These are phyloP conservation scores for Mormyrus iriodes DNA, from an alignment of 2,113 vertebrate genomes.

Conservation along the genomic window DNA sequence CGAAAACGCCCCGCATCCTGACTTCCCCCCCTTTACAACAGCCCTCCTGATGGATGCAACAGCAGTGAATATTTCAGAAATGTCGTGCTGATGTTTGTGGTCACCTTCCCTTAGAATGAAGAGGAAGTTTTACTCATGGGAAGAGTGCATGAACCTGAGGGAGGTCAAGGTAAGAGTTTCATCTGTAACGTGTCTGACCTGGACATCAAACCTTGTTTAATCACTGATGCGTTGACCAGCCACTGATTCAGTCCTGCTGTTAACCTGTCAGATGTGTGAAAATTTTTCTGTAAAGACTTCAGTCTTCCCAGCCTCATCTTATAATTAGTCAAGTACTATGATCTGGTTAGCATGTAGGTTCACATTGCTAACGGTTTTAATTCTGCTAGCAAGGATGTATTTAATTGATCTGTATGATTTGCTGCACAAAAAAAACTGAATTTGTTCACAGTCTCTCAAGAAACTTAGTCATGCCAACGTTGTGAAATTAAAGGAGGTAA, in stretches of 20 bases:
- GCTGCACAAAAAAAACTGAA: slow-evolving; percentile 12
- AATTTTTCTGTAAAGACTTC: background rate
- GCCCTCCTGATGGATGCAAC: background rate
- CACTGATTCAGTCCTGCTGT: background rate
- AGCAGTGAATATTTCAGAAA: background rate
- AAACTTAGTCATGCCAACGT: slow-evolving; percentile 96
- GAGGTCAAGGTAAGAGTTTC: slow-evolving; percentile 86
- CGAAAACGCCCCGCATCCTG: background rate
- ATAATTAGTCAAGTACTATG: background rate
- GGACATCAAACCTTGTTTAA: background rate
- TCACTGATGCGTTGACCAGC: background rate
- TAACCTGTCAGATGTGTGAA: background rate
- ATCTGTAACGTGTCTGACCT: background rate
- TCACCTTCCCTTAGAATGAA: slow-evolving; percentile 77
- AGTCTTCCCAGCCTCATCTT: background rate
- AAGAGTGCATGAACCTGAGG: slow-evolving; percentile 95
- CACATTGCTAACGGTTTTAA: background rate
- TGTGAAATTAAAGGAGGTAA: slow-evolving; percentile 95
- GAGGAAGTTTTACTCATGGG: slow-evolving; percentile 98
- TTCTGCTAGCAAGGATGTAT: background rate
- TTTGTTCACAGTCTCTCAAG: slow-evolving; percentile 81
- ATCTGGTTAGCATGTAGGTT: background rate
- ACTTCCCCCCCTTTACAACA: background rate
- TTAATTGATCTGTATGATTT: background rate
- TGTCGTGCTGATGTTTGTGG: background rate